These are phyloP conservation scores for Xiphorhynchus elegans DNA, from an alignment of 2,113 vertebrate genomes.

Conservation along the genomic window DNA sequence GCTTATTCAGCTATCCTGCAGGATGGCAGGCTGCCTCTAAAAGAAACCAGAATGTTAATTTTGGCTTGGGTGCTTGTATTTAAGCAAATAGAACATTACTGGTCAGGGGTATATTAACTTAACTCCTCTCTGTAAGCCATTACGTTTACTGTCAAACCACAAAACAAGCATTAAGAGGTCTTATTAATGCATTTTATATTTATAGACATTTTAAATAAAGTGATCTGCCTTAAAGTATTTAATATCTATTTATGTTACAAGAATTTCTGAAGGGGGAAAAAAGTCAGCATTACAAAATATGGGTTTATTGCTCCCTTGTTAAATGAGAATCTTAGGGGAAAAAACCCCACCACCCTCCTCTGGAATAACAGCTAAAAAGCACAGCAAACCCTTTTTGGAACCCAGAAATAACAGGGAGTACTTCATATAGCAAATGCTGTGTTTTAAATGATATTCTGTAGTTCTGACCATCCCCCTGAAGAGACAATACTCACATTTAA, in stretches of 20 bases:
- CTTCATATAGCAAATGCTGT: not conserved
- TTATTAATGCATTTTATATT: conserved; percentile 69
- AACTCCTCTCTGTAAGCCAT: conserved; percentile 68
- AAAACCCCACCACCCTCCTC: not conserved
- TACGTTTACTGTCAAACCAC: conserved; percentile 72
- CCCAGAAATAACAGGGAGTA: not conserved
- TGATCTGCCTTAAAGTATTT: conserved; percentile 67
- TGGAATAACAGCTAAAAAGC: conserved; percentile 2
- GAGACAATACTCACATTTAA: not conserved
- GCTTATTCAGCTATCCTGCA: conserved; percentile 46
- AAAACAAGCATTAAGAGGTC: conserved; percentile 71
- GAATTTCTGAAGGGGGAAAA: conserved; percentile 25
- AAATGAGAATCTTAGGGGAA: conserved; percentile 6
- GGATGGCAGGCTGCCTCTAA: conserved; percentile 56
- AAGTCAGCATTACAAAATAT: conserved; percentile 46
- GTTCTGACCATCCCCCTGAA: not conserved
- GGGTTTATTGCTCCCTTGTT: conserved; percentile 29
- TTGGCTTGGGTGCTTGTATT: conserved; percentile 61
- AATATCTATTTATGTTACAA: conserved; percentile 56
- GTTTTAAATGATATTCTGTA: not conserved
- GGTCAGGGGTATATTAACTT: conserved; percentile 67
- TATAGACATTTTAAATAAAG: conserved; percentile 67
- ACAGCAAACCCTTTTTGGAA: not conserved
- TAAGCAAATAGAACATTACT: conserved; percentile 70
- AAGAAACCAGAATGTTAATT: conserved; percentile 76